Base-by-base conservation (phyloP, 2,888 invertebrate species). In the Acronicta alni region DNA sequence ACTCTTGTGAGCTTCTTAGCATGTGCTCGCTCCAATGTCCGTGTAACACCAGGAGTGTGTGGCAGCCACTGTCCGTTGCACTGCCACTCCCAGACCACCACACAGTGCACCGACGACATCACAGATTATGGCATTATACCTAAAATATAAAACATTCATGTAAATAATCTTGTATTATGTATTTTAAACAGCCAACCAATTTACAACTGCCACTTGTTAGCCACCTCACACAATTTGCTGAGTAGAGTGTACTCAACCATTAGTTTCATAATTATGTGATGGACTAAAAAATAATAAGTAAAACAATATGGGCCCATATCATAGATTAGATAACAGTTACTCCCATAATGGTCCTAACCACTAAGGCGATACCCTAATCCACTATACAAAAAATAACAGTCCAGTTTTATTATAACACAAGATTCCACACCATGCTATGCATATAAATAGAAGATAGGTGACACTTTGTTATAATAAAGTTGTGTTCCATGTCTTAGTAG, bases 1-100 rank as follows among this genome's bases (percentile, higher is more conserved):
- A 98, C 98, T 51, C 97, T 92, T 0, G 98, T 98, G 26, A 98
- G 90, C 82, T 97, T 97, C 92, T 98, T 98, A 66, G 95, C 97
- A 83, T 97, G 96, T 0, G 98, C 98, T 51, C 98, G 95, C 87
- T 98, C 98, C 70, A 98, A 91, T 64, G 97, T 97, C 82, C 98
- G 97, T 0, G 97, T 96, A 6, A 98, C 98, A 6, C 96, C 97
- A 0, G 98, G 97, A 51, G 97, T 97, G 89, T 98, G 98, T 0
- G 98, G 98, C 85, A 97, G 93, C 98, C 98, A 98, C 80, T 95
- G 95, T 46, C 96, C 95, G 61, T 96, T 96, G 86, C 96, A 96
- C 73, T 89, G 89, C 95, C 96, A 97, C 93, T 97, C 97, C 97
- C 97, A 97, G 72, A 97, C 97, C 77, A 97, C 97, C 66, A 97